phyloP scores from a whole-genome alignment of 2,888 invertebrate genomes.

The Rhopalosiphum nymphaeae region DNA sequence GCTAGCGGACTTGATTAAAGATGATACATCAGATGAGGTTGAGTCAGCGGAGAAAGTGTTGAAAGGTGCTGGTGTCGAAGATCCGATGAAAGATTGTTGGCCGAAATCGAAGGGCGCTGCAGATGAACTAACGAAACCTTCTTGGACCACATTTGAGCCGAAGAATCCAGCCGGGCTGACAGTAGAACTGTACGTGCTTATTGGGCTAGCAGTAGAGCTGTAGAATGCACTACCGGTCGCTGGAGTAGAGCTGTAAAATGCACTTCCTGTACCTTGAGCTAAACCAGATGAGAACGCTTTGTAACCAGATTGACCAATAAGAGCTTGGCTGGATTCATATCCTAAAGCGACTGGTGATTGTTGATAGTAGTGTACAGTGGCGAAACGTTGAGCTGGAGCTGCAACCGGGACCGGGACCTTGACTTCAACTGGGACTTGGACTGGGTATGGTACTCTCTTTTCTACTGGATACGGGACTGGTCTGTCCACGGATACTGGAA shows the following conservation, averaged over 20 bases:
- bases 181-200: conserved; percentile 29
- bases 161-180: neutral
- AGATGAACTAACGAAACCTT: neutral
- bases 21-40: neutral
- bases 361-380: conserved; percentile 61
- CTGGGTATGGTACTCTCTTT: conserved; percentile 73
- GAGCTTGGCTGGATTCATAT: conserved; percentile 6
- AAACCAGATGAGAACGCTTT: conserved; percentile 12
- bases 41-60: neutral
- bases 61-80: conserved; percentile 41
- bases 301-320: conserved; percentile 27
- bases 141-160: conserved; percentile 28
- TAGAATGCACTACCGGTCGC: neutral
- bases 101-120: neutral
- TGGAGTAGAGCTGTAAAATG: neutral
- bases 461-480: conserved; percentile 78
- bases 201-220: conserved; percentile 18
- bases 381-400: conserved; percentile 72
- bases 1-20: neutral
- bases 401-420: conserved; percentile 84
- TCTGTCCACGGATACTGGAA: conserved; percentile 77
- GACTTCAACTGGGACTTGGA: conserved; percentile 81
- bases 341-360: conserved; percentile 1
- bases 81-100: conserved; percentile 1
- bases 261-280: neutral